Conservation (phyloP, 2,797 vertebrate genomes). For the Sebastes minor region DNA sequence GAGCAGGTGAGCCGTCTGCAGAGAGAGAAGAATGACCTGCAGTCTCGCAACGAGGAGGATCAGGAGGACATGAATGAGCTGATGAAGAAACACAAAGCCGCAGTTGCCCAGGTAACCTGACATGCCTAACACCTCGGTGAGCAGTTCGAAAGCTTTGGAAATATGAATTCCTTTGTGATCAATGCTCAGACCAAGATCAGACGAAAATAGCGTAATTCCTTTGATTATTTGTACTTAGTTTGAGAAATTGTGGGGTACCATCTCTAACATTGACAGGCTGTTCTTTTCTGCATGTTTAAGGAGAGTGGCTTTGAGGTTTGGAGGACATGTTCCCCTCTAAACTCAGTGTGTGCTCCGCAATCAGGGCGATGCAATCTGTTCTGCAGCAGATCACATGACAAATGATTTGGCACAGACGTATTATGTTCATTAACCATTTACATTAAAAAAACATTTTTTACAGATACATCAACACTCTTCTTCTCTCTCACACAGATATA, state of each 20-base stretch:
- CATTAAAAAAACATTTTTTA: too few relatives aligned
- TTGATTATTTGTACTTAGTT: not conserved
- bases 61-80: conserved; percentile 98
- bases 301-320: conserved; percentile 36
- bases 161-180: not conserved
- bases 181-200: not conserved
- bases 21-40: conserved; percentile 96
- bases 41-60: conserved; percentile 96
- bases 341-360: conserved; percentile 45
- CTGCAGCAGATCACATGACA: conserved; percentile 46
- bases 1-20: conserved; percentile 96
- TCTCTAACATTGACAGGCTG: not conserved
- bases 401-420: conserved; percentile 28
- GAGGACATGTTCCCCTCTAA: conserved; percentile 45
- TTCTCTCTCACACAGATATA: not conserved
- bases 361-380: conserved; percentile 53
- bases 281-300: conserved; percentile 23
- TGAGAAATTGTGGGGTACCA: not conserved
- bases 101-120: conserved; percentile 90
- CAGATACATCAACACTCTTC: not conserved
- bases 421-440: conserved; percentile 19
- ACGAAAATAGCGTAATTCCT: not conserved
- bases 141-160: conserved; percentile 1
- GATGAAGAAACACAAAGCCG: conserved; percentile 99
- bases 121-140: not conserved